Evolutionary conservation across 2,797 vertebrate genomes (phyloP).

Genomic region (Poecile montanus): DNA sequence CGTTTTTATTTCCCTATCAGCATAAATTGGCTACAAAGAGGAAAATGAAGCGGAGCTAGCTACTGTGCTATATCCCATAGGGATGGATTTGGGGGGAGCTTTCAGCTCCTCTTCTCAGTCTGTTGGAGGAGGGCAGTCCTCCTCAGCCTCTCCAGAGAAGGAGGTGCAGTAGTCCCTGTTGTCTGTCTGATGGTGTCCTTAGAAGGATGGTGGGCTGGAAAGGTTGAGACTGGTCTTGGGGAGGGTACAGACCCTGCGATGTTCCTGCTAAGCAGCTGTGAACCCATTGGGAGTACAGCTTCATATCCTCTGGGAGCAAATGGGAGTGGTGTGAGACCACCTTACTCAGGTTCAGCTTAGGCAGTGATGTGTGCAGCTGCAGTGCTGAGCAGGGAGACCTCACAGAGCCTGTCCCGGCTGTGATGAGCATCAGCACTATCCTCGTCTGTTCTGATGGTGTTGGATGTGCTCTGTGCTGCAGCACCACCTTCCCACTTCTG

Average conservation of each 20-base stretch:
- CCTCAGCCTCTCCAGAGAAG: neutral
- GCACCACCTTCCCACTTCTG: neutral
- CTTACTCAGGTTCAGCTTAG: neutral
- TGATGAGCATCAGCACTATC: rapidly evolving
- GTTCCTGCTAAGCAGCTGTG: neutral
- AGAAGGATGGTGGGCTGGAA: neutral
- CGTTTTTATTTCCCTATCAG: conserved; percentile 59
- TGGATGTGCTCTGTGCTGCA: neutral
- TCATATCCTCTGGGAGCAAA: rapidly evolving
- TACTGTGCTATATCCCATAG: neutral
- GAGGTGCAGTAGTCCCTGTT: neutral
- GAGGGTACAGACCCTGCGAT: neutral
- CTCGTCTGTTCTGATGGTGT: rapidly evolving
- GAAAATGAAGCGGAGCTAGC: neutral
- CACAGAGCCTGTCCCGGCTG: rapidly evolving
- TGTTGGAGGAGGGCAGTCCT: neutral
- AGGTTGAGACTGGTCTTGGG: neutral
- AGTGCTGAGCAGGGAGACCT: neutral
- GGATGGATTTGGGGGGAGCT: neutral
- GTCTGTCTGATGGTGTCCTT: neutral
- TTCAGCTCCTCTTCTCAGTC: neutral
- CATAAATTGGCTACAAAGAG: conserved; percentile 43
- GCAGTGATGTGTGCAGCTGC: neutral
- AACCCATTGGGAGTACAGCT: rapidly evolving
- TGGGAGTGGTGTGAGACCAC: neutral